Evolutionary conservation across 2,113 vertebrate genomes (phyloP), one percentile per base, ranked within the genome.

Genomic region (Girardinichthys multiradiatus): DNA sequence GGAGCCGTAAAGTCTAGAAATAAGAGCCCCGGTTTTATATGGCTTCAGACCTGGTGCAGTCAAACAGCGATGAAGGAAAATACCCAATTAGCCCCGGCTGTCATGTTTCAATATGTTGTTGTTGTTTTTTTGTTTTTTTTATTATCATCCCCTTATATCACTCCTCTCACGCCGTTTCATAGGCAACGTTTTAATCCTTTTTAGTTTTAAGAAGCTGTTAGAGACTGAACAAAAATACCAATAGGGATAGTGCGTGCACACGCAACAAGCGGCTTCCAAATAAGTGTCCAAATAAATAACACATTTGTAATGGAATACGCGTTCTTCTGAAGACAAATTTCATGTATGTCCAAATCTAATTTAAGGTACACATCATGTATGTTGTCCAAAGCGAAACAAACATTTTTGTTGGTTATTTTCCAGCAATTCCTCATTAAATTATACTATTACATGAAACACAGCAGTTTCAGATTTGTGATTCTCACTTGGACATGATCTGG

Each of bases 1-100:
- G 85, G 83, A 84, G 83, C 79, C 86, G 81, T 84, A 67, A 82
- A 81, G 85, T 87, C 85, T 82, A 83, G 85, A 89, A 87, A 81
- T 75, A 57, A 86, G 81, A 81, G 71, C 76, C 82, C 70, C 73
- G 63, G 33, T 83, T 88, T 87, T 70, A 82, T 72, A 70, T 80
- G 86, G 76, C 78, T 76, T 81, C 60, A 77, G 78, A 82, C 58
- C 68, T 80, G 76, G 76, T 76, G 73, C 73, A 67, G 82, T 74
- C 76, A 75, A 37, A 77, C 71, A 68, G 54, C 74, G 62, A 26
- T 85, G 79, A 73, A 79, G 79, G 73, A 86, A 76, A 83, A 76
- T 72, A 76, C 78, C 74, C 69, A 84, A 84, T 76, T 82, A 84
- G 27, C 31, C 70, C 66, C 31, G 15, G 45, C 45, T 68, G 73